Percentiles rank a stretch among this genome's conserved stretches.
Evolutionary conservation across 2,797 vertebrate genomes (phyloP).

Genomic region (Linurgus olivaceus): DNA sequence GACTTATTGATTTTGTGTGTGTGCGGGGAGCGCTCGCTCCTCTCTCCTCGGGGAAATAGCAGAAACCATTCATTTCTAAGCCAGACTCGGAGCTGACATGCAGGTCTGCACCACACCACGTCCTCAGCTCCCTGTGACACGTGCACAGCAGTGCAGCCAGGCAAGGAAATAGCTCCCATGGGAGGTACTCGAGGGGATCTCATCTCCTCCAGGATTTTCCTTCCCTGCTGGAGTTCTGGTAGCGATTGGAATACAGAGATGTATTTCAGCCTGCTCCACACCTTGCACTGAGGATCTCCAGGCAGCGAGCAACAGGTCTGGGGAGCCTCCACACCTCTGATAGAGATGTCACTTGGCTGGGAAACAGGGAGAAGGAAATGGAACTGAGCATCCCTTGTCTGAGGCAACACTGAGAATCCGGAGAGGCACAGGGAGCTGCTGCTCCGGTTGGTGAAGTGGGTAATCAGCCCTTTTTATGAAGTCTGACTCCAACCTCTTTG

Average conservation of each 20-base stretch:
- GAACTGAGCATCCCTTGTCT: neutral
- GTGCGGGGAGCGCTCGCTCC: neutral
- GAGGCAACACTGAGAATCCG: fast-evolving
- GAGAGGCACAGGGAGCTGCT: neutral
- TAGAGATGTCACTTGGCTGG: neutral
- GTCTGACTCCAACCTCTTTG: neutral
- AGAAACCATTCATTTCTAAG: neutral
- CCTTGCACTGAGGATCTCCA: neutral
- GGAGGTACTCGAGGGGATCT: neutral
- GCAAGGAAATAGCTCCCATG: neutral
- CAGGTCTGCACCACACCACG: neutral
- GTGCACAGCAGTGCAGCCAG: neutral
- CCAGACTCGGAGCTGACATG: neutral
- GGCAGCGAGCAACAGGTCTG: neutral
- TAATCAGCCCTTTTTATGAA: constrained; percentile 52
- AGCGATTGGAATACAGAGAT: neutral
- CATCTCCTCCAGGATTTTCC: neutral
- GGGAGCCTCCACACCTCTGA: neutral
- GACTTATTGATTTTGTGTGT: constrained; percentile 15
- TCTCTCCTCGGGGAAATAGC: neutral
- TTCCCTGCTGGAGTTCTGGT: neutral
- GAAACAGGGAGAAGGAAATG: neutral
- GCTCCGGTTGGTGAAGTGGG: neutral
- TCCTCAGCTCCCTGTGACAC: neutral
- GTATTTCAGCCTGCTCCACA: neutral